phyloP scores from a whole-genome alignment of 2,113 vertebrate species.

The Rattus norvegicus region DNA sequence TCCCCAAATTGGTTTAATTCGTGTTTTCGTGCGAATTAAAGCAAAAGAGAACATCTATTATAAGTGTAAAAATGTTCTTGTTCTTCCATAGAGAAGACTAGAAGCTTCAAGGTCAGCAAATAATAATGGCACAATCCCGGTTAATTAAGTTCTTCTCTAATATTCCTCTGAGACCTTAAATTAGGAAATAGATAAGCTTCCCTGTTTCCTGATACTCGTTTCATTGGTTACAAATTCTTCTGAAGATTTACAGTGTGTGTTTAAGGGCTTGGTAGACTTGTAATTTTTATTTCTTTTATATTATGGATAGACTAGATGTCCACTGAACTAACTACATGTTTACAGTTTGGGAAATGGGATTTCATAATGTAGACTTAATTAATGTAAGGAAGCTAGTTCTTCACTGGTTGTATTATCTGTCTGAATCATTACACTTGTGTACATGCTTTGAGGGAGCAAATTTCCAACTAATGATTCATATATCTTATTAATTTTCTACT shows the following conservation, averaged over 20 bases:
- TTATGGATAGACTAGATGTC: neutral
- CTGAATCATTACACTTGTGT: conserved; percentile 1
- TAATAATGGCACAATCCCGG: neutral
- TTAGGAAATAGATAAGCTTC: neutral
- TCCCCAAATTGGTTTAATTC: neutral
- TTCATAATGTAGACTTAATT: neutral
- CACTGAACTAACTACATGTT: neutral
- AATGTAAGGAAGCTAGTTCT: neutral
- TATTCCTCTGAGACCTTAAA: neutral
- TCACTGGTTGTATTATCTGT: neutral
- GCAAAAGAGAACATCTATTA: neutral
- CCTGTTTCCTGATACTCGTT: neutral
- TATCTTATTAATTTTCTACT: neutral
- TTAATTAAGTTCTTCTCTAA: neutral
- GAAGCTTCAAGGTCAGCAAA: neutral
- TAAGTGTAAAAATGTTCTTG: neutral
- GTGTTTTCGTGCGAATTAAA: neutral
- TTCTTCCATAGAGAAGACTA: neutral
- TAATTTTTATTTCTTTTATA: neutral
- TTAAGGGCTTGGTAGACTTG: neutral
- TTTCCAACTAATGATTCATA: neutral
- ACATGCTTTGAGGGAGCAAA: neutral
- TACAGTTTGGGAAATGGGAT: neutral
- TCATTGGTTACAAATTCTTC: neutral
- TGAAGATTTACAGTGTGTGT: neutral